Evolutionary conservation across 2,888 invertebrate species (phyloP).

Genomic region (Cinara cedri): DNA sequence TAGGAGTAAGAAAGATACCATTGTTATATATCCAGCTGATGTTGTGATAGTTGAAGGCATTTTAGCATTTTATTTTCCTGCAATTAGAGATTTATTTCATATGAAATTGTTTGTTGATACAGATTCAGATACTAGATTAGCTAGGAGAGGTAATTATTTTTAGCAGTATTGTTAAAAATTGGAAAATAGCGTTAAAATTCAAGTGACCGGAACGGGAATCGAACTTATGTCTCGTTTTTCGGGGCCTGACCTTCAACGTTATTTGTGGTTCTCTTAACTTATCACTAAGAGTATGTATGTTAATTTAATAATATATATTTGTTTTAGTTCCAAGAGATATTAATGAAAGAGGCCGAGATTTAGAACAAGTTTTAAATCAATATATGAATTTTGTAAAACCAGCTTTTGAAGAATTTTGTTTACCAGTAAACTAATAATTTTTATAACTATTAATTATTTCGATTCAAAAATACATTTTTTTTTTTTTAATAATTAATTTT

Average conservation of each 20-base stretch:
- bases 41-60: constrained; percentile 98
- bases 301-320: not conserved
- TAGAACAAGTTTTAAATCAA: constrained; percentile 93
- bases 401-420: constrained; percentile 99
- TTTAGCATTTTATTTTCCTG: constrained; percentile 95
- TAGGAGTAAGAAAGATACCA: constrained; percentile 62
- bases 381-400: constrained; percentile 99
- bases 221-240: too few relatives aligned
- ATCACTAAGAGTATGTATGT: too few relatives aligned
- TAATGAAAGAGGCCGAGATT: constrained; percentile 88
- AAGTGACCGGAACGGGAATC: too few relatives aligned
- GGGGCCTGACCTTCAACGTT: too few relatives aligned
- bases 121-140: constrained; percentile 95
- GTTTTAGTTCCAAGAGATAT: constrained; percentile 90
- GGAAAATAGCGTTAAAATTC: too few relatives aligned
- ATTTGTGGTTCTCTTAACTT: too few relatives aligned
- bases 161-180: too few relatives aligned
- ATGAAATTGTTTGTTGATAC: constrained; percentile 99
- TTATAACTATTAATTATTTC: not conserved
- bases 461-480: not conserved
- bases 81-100: constrained; percentile 92
- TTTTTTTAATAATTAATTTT: not conserved
- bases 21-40: constrained; percentile 67
- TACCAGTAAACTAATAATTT: constrained; percentile 74
- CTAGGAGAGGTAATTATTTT: constrained; percentile 79